These are phyloP conservation scores for Bombus haemorrhoidalis DNA, from an alignment of 1,140 invertebrate genomes.

Conservation along the genomic window DNA sequence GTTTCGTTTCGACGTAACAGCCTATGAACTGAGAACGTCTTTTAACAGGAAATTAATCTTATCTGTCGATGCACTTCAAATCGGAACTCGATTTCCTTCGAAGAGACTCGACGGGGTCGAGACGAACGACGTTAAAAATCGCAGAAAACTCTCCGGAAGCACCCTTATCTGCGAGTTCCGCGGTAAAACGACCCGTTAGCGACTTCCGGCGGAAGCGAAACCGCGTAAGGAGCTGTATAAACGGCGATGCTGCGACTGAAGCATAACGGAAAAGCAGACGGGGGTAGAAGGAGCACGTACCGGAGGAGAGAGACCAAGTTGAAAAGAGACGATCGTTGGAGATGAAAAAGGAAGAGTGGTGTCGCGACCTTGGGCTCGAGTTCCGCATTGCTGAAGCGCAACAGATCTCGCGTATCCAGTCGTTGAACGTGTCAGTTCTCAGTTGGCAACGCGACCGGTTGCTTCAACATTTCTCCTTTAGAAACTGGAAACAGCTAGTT, in stretches of 20 bases:
- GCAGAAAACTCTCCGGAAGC: not conserved
- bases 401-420: conserved; percentile 33
- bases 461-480: not conserved
- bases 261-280: conserved; percentile 42
- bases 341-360: not conserved
- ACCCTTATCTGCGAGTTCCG: not conserved
- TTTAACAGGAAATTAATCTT: no score
- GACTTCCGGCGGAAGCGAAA: conserved; percentile 60
- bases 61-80: not conserved
- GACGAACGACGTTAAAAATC: not conserved
- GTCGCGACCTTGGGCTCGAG: conserved; percentile 28
- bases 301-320: not conserved
- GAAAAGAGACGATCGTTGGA: not conserved
- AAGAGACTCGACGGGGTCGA: not conserved
- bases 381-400: conserved; percentile 68
- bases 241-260: conserved; percentile 32
- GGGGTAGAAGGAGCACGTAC: not conserved
- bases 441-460: conserved; percentile 9
- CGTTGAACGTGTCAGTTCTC: not conserved
- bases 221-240: conserved; percentile 51
- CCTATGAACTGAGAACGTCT: no score
- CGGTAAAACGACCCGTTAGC: conserved; percentile 20
- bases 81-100: not conserved
- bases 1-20: no score
- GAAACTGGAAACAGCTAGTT: no score